phyloP scores from a whole-genome alignment of 1,140 invertebrate genomes.

The Drosophila kikkawai region DNA sequence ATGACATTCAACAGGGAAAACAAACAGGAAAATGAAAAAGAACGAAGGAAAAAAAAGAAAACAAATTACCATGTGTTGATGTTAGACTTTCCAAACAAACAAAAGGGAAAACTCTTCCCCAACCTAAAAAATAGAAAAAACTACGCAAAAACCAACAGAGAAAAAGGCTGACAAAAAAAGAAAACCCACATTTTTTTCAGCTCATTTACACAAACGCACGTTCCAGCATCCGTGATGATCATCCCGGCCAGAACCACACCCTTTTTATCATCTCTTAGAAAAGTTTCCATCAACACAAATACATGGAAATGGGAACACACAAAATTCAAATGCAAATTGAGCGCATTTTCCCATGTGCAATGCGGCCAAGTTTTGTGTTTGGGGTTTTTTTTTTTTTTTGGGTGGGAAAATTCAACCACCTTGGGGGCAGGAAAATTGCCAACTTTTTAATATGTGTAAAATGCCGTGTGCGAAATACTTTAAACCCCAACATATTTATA shows the following conservation, averaged over 20 bases:
- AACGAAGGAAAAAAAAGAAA: conserved; percentile 36
- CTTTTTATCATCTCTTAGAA: conserved; percentile 39
- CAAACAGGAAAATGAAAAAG: conserved; percentile 26
- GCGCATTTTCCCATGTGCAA: conserved; percentile 62
- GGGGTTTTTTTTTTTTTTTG: conserved; percentile 3
- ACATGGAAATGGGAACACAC: conserved; percentile 58
- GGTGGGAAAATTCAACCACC: conserved; percentile 28
- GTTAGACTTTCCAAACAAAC: conserved; percentile 67
- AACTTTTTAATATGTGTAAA: conserved; percentile 45
- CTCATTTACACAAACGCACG: conserved; percentile 75
- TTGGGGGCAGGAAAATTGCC: conserved; percentile 23
- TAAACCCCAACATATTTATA: conserved; percentile 46
- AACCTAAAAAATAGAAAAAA: conserved; percentile 41
- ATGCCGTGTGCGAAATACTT: conserved; percentile 32
- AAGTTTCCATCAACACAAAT: conserved; percentile 55
- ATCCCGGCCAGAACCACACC: conserved; percentile 34
- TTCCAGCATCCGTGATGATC: conserved; percentile 35
- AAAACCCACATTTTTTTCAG: conserved; percentile 37
- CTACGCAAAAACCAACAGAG: conserved; percentile 42
- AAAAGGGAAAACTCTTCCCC: conserved; percentile 40
- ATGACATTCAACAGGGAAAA: conserved; percentile 54
- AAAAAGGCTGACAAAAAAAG: conserved; percentile 55
- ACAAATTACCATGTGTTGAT: conserved; percentile 68
- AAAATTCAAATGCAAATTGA: conserved; percentile 62
- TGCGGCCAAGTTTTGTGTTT: conserved; percentile 52